A percentile compares a stretch with the other conserved stretches of the same genome.
These are phyloP conservation scores for Agonopterix alstromeriana DNA, from an alignment of 2,888 invertebrate genomes.

Conservation along the genomic window DNA sequence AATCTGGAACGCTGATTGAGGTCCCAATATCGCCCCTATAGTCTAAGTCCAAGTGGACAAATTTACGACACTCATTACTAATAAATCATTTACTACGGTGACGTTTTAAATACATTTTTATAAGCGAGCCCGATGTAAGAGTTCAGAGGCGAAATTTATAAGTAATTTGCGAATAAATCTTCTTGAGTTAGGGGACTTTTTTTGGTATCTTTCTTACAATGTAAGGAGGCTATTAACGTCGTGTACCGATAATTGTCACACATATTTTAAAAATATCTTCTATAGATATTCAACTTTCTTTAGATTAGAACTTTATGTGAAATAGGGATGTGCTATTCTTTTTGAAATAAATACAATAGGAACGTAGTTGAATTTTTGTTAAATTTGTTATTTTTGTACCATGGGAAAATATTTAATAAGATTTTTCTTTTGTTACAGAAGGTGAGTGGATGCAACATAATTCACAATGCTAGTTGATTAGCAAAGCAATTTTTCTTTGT, in stretches of 20 bases:
- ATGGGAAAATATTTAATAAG: slow-evolving; percentile 40
- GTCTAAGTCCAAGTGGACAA: slow-evolving; percentile 67
- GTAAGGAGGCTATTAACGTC: slow-evolving; percentile 73
- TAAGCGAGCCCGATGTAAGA: slow-evolving; percentile 61
- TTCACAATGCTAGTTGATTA: slow-evolving; percentile 6
- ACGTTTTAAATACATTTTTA: slow-evolving; percentile 77
- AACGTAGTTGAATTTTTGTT: slow-evolving; percentile 19
- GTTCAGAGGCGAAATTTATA: slow-evolving; percentile 63
- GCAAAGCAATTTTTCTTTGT: no score
- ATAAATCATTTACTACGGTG: slow-evolving; percentile 68
- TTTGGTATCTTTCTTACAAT: slow-evolving; percentile 52
- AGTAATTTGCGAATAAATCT: slow-evolving; percentile 77
- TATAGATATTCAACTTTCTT: slow-evolving; percentile 28
- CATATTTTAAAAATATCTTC: slow-evolving; percentile 68
- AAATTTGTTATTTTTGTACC: slow-evolving; percentile 24
- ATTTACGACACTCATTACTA: slow-evolving; percentile 64
- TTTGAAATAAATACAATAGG: slow-evolving; percentile 28
- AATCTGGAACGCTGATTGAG: no score
- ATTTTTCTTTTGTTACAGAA: slow-evolving; percentile 64
- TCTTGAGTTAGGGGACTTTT: slow-evolving; percentile 55
- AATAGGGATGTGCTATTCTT: slow-evolving; percentile 33
- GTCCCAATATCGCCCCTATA: slow-evolving; percentile 21
- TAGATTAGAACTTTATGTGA: slow-evolving; percentile 26
- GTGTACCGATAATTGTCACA: slow-evolving; percentile 77
- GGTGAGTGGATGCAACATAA: slow-evolving; percentile 47